Conservation (phyloP, 2,888 invertebrate genomes). For the Calameuta filiformis region DNA sequence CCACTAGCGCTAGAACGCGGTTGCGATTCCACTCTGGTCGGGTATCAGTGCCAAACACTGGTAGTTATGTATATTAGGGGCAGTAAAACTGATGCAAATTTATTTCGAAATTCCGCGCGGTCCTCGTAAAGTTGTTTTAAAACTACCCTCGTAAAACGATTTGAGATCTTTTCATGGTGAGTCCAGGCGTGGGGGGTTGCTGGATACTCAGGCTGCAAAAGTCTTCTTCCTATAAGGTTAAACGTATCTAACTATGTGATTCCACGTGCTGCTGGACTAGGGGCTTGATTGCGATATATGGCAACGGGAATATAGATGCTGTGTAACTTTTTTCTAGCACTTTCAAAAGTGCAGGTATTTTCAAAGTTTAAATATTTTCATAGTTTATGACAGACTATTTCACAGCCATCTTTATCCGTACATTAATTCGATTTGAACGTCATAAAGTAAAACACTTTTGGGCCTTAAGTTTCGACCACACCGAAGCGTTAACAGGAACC, state of each 20-base stretch:
- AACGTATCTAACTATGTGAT: not conserved
- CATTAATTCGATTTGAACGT: not conserved
- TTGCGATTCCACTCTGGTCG: conserved; percentile 24
- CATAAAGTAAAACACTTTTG: not conserved
- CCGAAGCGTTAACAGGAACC: not conserved
- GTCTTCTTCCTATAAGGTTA: not conserved
- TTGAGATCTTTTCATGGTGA: conserved; percentile 43
- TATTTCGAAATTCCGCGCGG: conserved; percentile 58
- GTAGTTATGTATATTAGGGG: conserved; percentile 60
- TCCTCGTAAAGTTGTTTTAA: conserved; percentile 58
- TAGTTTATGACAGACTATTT: not conserved
- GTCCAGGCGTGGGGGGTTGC: not conserved
- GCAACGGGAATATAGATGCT: not conserved
- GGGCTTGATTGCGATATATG: not conserved
- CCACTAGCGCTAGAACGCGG: conserved; percentile 20
- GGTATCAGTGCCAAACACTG: conserved; percentile 61
- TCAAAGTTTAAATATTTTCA: not conserved
- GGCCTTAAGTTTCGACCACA: not conserved
- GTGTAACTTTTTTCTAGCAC: not conserved
- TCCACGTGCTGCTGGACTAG: not conserved
- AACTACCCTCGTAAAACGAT: conserved; percentile 62
- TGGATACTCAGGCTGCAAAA: not conserved
- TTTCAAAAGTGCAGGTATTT: not conserved
- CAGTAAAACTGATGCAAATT: conserved; percentile 62
- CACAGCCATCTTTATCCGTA: not conserved